Evolutionary conservation across 2,113 vertebrate genomes (phyloP).

Genomic region (Apteryx mantelli): DNA sequence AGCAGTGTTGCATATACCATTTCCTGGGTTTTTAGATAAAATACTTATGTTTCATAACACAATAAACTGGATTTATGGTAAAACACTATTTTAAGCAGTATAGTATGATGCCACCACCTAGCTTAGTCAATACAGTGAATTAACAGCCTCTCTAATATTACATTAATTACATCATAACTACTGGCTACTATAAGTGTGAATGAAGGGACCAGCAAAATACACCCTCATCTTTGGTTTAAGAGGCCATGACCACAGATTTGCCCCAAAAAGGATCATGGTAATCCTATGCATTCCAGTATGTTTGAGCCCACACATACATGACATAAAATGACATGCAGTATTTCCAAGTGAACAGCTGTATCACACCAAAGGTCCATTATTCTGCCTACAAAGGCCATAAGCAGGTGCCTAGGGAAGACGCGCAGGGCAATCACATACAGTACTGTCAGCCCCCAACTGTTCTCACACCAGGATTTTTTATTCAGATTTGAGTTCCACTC

Average conservation of each 20-base stretch:
- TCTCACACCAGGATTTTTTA: neutral
- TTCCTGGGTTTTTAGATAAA: neutral
- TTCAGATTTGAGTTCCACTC: neutral
- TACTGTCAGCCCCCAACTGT: neutral
- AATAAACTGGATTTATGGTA: neutral
- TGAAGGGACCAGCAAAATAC: neutral
- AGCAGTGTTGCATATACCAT: neutral
- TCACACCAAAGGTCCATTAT: neutral
- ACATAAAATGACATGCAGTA: neutral
- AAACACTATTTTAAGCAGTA: neutral
- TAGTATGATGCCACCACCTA: neutral
- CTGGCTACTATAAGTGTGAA: neutral
- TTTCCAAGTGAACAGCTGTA: neutral
- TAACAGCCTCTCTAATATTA: neutral
- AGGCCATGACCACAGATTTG: neutral
- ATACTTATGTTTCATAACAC: neutral
- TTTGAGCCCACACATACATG: neutral
- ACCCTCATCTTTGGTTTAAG: neutral
- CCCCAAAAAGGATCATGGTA: neutral
- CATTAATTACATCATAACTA: neutral
- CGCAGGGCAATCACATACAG: neutral
- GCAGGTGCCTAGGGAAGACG: neutral
- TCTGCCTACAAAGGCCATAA: neutral
- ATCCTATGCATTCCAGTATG: neutral
- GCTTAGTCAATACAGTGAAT: neutral